Percentiles rank a stretch among this genome's conserved stretches.
phyloP scores from a whole-genome alignment of 2,113 vertebrate genomes.

The Planiliza haematocheilus region DNA sequence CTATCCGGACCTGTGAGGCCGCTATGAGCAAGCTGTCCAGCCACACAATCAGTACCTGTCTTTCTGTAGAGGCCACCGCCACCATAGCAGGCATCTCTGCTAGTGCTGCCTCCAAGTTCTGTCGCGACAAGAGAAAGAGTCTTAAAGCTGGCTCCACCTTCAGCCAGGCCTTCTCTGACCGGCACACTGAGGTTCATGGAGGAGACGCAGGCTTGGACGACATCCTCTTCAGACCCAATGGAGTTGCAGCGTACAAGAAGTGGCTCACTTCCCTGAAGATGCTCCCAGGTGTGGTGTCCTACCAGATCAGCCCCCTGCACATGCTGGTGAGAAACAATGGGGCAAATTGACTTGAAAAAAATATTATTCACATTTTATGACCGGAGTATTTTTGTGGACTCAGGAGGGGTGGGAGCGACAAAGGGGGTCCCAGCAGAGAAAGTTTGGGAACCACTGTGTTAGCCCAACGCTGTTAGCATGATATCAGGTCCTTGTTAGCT shows the following conservation, averaged over 20 bases:
- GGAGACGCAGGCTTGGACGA: constrained; percentile 40
- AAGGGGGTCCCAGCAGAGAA: too few relatives aligned
- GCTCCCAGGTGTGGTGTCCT: constrained; percentile 74
- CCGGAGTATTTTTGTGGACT: too few relatives aligned
- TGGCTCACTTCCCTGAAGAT: constrained; percentile 52
- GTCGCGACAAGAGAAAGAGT: constrained; percentile 29
- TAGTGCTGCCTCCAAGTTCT: constrained; percentile 8
- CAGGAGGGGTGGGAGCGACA: too few relatives aligned
- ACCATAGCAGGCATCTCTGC: constrained; percentile 16
- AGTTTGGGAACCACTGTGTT: too few relatives aligned
- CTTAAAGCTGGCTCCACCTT: constrained; percentile 38
- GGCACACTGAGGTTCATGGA: constrained; percentile 49
- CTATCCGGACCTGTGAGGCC: constrained; percentile 63
- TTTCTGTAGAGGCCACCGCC: constrained; percentile 19
- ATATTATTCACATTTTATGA: too few relatives aligned
- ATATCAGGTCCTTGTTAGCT: too few relatives aligned
- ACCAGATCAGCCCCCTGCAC: constrained; percentile 77
- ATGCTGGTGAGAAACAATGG: constrained; percentile 42
- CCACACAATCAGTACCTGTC: constrained; percentile 49
- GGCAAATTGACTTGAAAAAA: too few relatives aligned
- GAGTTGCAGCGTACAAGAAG: constrained; percentile 11
- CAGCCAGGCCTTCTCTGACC: constrained; percentile 47
- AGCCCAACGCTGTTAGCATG: too few relatives aligned
- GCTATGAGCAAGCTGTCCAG: constrained; percentile 44
- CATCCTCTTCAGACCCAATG: constrained; percentile 52